A percentile compares a stretch with the other conserved stretches of the same genome.
Conservation (phyloP, 2,797 vertebrate species). For the Schizopygopsis pylzovi region DNA sequence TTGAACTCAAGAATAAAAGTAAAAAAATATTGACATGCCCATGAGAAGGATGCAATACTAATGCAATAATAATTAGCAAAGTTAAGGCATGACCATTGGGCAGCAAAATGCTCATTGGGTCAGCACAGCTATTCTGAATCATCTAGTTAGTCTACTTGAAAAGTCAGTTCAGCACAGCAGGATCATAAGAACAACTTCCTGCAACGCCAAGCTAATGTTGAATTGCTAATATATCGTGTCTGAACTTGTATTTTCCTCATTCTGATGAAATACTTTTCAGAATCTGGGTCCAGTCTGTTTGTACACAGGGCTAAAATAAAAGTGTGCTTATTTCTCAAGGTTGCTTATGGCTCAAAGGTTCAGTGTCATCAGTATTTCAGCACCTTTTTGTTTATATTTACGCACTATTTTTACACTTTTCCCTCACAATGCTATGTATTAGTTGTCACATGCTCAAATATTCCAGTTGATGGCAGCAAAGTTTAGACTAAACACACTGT, state of each 20-base stretch:
- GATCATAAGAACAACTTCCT: background rate
- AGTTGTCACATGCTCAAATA: background rate
- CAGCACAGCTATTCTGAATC: no score
- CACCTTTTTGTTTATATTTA: background rate
- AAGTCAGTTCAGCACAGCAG: background rate
- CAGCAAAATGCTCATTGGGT: no score
- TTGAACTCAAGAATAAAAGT: no score
- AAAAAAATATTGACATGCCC: no score
- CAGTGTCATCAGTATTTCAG: background rate
- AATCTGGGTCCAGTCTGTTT: background rate
- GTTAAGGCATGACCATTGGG: no score
- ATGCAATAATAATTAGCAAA: no score
- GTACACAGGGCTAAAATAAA: background rate
- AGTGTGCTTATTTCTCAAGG: background rate
- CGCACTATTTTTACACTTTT: background rate
- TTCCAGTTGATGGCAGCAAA: background rate
- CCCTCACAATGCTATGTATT: background rate
- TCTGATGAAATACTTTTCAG: background rate
- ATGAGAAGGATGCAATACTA: no score
- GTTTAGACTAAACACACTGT: background rate
- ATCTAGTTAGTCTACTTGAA: background rate
- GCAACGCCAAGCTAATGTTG: background rate
- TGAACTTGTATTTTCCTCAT: background rate
- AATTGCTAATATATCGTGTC: background rate
- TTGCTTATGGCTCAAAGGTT: background rate